Evolutionary conservation across 2,888 invertebrate genomes (phyloP).

Genomic region (Clusia tigrina): DNA sequence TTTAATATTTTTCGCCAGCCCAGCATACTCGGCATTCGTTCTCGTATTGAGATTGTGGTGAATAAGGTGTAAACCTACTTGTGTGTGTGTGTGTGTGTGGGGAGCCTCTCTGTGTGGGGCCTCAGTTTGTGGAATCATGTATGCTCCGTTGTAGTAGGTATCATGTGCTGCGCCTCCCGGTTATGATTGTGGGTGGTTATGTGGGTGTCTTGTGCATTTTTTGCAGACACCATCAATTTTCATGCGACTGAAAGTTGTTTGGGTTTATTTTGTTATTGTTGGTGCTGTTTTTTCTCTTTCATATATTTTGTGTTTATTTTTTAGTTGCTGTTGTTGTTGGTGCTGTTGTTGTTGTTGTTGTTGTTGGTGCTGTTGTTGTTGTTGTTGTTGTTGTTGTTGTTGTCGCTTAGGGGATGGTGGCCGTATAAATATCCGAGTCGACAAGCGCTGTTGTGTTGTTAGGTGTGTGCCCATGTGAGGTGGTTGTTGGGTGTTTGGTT

Average conservation of each 20-base stretch:
- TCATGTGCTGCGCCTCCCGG: neutral
- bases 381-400: neutral
- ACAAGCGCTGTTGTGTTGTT: neutral
- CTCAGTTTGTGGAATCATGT: too few species aligned
- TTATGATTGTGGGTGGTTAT: neutral
- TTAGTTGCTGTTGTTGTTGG: neutral
- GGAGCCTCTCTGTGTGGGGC: too few species aligned
- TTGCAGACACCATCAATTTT: constrained; percentile 38
- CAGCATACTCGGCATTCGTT: too few species aligned
- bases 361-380: neutral
- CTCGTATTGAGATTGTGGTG: constrained; percentile 11
- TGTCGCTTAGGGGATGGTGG: neutral
- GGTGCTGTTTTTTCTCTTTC: neutral
- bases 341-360: neutral
- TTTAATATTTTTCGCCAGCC: constrained; percentile 15
- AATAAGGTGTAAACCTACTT: constrained; percentile 10
- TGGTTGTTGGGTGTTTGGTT: neutral
- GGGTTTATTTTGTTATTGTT: neutral
- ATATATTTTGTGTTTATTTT: neutral
- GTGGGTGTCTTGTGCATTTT: constrained; percentile 25
- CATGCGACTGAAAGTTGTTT: constrained; percentile 18
- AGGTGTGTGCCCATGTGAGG: too few species aligned
- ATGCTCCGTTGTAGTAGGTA: neutral
- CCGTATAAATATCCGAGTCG: neutral
- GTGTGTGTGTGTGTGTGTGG: too few species aligned